Evolutionary conservation across 2,888 invertebrate genomes (phyloP).

Genomic region (Cancer borealis): DNA sequence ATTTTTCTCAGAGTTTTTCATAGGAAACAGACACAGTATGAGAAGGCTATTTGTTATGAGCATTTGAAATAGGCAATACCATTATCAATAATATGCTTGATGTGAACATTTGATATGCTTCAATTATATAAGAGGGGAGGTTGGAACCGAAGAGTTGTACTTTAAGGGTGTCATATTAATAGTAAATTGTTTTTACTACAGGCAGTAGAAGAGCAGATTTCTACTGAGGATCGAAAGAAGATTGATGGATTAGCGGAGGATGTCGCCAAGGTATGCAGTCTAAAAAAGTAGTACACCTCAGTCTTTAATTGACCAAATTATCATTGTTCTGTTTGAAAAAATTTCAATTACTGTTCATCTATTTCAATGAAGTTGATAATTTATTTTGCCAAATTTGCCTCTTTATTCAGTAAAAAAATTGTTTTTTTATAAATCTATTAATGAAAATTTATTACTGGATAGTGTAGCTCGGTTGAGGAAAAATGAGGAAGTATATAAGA

Average conservation of each 20-base stretch:
- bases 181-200: conserved; percentile 46
- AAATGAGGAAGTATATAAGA: too few relatives aligned
- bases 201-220: conserved; percentile 64
- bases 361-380: too few relatives aligned
- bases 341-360: too few relatives aligned
- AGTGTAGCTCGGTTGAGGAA: too few relatives aligned
- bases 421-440: too few relatives aligned
- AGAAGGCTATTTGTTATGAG: neutral
- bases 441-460: too few relatives aligned
- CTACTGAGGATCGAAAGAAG: conserved; percentile 56
- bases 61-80: neutral
- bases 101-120: neutral
- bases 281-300: neutral
- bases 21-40: neutral
- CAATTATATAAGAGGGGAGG: neutral
- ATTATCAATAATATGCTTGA: neutral
- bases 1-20: neutral
- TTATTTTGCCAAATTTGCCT: too few relatives aligned
- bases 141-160: neutral
- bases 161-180: neutral
- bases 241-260: conserved; percentile 60
- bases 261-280: conserved; percentile 63
- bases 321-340: neutral
- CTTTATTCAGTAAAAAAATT: too few relatives aligned
- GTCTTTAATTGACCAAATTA: too few relatives aligned